Conservation (phyloP, 2,113 vertebrate genomes). For the Xenopus borealis region DNA sequence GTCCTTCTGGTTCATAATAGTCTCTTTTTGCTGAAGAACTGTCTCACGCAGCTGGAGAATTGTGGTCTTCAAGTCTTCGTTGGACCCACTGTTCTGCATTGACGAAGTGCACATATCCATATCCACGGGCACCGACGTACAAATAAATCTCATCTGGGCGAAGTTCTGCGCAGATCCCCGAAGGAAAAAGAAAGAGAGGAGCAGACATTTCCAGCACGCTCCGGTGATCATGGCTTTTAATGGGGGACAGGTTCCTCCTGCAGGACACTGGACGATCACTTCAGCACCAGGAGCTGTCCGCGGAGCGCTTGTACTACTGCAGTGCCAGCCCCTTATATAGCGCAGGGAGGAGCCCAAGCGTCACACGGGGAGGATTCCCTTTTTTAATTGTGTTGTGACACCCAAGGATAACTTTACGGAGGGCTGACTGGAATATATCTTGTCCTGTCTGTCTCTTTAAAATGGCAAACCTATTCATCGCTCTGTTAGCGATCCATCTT, state of each 20-base stretch:
- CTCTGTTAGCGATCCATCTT: background rate
- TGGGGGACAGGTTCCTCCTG: constrained; percentile 1
- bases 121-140: constrained; percentile 95
- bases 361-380: constrained; percentile 64
- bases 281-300: constrained; percentile 39
- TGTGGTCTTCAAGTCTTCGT: constrained; percentile 86
- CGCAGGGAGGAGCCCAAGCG: constrained; percentile 12
- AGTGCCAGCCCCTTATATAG: constrained; percentile 25
- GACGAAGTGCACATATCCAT: constrained; percentile 88
- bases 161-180: constrained; percentile 73
- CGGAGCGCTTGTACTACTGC: constrained; percentile 4
- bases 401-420: background rate
- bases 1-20: constrained; percentile 92
- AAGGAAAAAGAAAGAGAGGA: constrained; percentile 60
- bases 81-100: constrained; percentile 80
- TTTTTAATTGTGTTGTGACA: constrained; percentile 54
- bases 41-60: constrained; percentile 92
- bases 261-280: background rate
- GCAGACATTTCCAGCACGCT: constrained; percentile 51
- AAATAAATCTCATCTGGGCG: constrained; percentile 90
- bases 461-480: background rate
- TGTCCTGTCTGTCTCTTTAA: no score
- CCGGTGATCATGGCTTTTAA: constrained; percentile 32
- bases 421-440: background rate
- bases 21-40: constrained; percentile 94